Percentiles rank a stretch among this genome's conserved stretches.
phyloP scores from a whole-genome alignment of 2,888 invertebrate genomes.

The Ennomos fuscantarius region DNA sequence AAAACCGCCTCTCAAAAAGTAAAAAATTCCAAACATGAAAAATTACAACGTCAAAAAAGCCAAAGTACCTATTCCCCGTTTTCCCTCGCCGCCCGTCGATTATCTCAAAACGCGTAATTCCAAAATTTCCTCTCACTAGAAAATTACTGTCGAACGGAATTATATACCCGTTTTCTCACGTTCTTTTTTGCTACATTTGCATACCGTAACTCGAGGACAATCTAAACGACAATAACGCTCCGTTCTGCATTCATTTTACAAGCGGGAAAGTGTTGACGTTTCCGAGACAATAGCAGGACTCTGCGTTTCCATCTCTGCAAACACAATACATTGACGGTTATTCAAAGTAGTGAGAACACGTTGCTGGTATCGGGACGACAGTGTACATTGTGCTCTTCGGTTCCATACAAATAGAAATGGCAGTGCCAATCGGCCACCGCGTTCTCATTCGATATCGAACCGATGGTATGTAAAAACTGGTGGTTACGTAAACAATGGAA shows the following conservation, averaged over 20 bases:
- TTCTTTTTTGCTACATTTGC: conserved; percentile 55
- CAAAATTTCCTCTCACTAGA: conserved; percentile 33
- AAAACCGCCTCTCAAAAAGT: background rate
- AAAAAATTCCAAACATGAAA: conserved; percentile 31
- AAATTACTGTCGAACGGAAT: conserved; percentile 44
- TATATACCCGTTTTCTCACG: conserved; percentile 47
- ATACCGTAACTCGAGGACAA: conserved; percentile 52
- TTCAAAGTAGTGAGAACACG: conserved; percentile 46
- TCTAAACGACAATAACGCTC: conserved; percentile 61
- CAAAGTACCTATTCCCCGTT: conserved; percentile 25
- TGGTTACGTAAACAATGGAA: background rate
- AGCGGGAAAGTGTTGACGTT: conserved; percentile 65
- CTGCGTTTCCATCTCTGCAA: conserved; percentile 47
- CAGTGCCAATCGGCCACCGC: conserved; percentile 46
- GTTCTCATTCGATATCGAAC: conserved; percentile 53
- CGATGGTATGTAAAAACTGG: conserved; percentile 23
- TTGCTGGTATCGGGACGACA: conserved; percentile 45
- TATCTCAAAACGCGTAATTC: conserved; percentile 33
- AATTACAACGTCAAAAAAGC: conserved; percentile 24
- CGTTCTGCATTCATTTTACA: conserved; percentile 61
- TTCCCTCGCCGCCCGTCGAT: conserved; percentile 28
- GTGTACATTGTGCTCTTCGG: conserved; percentile 51
- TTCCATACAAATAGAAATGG: conserved; percentile 42
- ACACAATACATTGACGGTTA: conserved; percentile 60
- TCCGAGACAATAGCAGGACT: conserved; percentile 63